Percentiles rank a stretch among this genome's conserved stretches.
These are phyloP conservation scores for Elephantulus edwardii DNA, from an alignment of 2,113 vertebrate species.

Conservation along the genomic window DNA sequence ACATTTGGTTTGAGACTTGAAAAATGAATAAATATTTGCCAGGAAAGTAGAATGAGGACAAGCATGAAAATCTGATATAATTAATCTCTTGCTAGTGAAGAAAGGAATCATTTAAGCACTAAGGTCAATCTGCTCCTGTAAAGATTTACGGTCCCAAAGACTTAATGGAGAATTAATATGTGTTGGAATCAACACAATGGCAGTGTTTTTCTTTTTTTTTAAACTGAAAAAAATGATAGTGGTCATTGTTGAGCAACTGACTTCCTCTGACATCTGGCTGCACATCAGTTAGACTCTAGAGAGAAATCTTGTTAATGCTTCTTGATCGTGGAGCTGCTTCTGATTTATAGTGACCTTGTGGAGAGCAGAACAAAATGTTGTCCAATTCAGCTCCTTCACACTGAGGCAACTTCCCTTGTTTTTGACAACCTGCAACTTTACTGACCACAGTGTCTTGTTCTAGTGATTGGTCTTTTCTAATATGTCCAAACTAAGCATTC, in stretches of 20 bases:
- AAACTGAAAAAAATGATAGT: neutral
- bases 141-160: too few species aligned
- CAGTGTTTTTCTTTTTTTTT: too few species aligned
- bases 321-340: neutral
- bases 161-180: too few species aligned
- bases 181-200: too few species aligned
- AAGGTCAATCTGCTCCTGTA: too few species aligned
- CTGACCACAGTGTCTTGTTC: neutral
- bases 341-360: neutral
- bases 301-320: neutral
- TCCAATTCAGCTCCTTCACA: neutral
- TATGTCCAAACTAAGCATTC: neutral
- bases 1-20: neutral
- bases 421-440: neutral
- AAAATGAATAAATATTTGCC: neutral
- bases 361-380: neutral
- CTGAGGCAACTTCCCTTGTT: neutral
- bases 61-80: neutral
- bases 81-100: neutral
- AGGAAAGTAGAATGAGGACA: neutral
- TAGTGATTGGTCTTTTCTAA: neutral
- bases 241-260: neutral
- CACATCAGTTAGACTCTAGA: neutral
- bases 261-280: neutral
- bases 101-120: neutral